Conservation (phyloP, 2,888 invertebrate species). For the Drosophila mulleri region DNA sequence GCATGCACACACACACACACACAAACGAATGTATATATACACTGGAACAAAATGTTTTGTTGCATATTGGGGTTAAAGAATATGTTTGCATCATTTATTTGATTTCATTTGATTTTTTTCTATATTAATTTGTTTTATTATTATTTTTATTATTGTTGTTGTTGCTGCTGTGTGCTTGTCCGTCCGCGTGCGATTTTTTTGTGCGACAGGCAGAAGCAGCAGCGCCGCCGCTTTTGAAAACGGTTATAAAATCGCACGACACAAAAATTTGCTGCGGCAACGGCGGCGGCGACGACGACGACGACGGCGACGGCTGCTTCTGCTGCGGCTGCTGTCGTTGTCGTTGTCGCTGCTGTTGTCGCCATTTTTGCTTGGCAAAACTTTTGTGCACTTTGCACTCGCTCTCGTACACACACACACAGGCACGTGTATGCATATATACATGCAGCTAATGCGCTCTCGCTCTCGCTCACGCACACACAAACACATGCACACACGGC, state of each 20-base stretch:
- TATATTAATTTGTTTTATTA: conserved; percentile 7
- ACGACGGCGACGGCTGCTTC: conserved; percentile 19
- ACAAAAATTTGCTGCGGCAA: conserved; percentile 59
- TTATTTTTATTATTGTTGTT: conserved; percentile 14
- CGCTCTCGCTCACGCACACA: conserved; percentile 39
- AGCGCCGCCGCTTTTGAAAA: conserved; percentile 71
- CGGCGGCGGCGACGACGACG: conserved; percentile 1
- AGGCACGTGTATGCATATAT: conserved; percentile 8
- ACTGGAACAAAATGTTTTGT: conserved; percentile 2
- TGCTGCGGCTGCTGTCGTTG: conserved; percentile 39
- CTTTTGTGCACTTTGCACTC: conserved; percentile 77
- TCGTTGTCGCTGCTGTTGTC: conserved; percentile 62
- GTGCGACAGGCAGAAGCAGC: conserved; percentile 57
- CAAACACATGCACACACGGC: conserved; percentile 17
- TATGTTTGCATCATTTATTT: conserved; percentile 17
- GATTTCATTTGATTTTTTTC: conserved; percentile 1
- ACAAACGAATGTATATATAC: neutral
- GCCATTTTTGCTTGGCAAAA: conserved; percentile 74
- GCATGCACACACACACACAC: conserved; percentile 4
- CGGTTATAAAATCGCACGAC: conserved; percentile 74
- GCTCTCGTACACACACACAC: conserved; percentile 50
- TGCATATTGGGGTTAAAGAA: conserved; percentile 1
- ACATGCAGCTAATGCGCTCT: conserved; percentile 38
- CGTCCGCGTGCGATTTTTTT: conserved; percentile 38
- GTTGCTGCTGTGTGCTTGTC: conserved; percentile 10